Evolutionary conservation across 1,140 invertebrate species (phyloP), one percentile per base, ranked within the genome.

Genomic region (Copidosoma floridanum): DNA sequence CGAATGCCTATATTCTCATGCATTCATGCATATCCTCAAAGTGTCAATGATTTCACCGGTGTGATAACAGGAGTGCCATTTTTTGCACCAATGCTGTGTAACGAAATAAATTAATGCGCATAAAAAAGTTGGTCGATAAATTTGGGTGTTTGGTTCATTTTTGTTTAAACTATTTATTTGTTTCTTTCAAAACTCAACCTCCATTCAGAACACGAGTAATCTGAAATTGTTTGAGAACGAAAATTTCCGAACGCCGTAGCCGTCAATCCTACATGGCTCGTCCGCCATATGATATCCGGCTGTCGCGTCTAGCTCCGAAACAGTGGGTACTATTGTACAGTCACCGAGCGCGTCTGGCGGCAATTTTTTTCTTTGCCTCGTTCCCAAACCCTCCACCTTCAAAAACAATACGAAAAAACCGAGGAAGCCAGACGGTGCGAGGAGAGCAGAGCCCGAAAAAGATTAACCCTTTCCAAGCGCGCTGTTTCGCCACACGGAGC

Each of bases 391-490:
- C 10, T n/a, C 35, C 43, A 21, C 41, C 41, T 40, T 16, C 38
- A n/a, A n/a, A n/a, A n/a, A n/a, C n/a, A 59, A 29, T 27, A 29
- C 50, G 64, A 59, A 58, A 63, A 65, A 55, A 32, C 59, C 58
- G 29, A 64, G 44, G 35, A 54, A 61, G 48, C n/a, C 4, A 12
- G 24, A 6, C 29, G 32, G 29, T 26, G 38, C 27, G 14, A 4
- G 18, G 10, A 11, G 44, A n/a, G 44, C 26, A 51, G 61, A 60
- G 66, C n/a, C n/a, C n/a, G 68, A 65, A 74, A 68, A 70, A 72
- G 62, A 65, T 72, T 76, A 78, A 78, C 57, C 75, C 76, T 71
- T 78, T 78, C 64, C 64, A 62, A 65, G 66, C 71, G n/a, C n/a
- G n/a, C n/a, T n/a, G n/a, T n/a, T n/a, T n/a, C 68, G 68, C 68